Conservation (phyloP, 2,888 invertebrate genomes). For the Nomada goodeniana region DNA sequence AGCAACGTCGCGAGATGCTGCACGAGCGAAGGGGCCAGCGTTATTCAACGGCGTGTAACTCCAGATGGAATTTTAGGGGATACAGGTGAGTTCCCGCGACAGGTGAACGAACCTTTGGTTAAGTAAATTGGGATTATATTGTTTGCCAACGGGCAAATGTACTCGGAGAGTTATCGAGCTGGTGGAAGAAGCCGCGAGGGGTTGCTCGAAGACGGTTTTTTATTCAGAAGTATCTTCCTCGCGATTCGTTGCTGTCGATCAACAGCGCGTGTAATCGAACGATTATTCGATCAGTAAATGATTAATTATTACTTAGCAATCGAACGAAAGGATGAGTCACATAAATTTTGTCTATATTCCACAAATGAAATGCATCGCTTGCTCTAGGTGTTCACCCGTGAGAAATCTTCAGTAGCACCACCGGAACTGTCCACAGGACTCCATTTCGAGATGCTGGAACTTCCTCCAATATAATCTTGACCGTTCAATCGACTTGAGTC, state of each 20-base stretch:
- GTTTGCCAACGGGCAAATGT: conserved; percentile 11
- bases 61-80: conserved; percentile 37
- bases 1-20: conserved; percentile 7
- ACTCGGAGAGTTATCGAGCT: neutral
- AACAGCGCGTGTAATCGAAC: conserved; percentile 25
- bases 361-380: no score
- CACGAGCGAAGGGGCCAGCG: conserved; percentile 1
- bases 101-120: conserved; percentile 16
- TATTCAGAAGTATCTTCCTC: neutral
- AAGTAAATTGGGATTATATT: conserved; percentile 12
- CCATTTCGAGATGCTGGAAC: no score
- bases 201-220: neutral
- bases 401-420: no score
- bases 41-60: conserved; percentile 43
- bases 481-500: no score
- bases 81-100: conserved; percentile 25
- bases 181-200: neutral
- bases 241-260: neutral
- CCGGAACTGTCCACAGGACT: no score
- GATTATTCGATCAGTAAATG: conserved; percentile 33
- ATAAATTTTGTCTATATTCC: no score
- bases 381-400: no score
- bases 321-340: no score
- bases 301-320: no score
- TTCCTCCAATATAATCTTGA: no score